phyloP scores from a whole-genome alignment of 2,797 vertebrate genomes.

The Capromys pilorides region DNA sequence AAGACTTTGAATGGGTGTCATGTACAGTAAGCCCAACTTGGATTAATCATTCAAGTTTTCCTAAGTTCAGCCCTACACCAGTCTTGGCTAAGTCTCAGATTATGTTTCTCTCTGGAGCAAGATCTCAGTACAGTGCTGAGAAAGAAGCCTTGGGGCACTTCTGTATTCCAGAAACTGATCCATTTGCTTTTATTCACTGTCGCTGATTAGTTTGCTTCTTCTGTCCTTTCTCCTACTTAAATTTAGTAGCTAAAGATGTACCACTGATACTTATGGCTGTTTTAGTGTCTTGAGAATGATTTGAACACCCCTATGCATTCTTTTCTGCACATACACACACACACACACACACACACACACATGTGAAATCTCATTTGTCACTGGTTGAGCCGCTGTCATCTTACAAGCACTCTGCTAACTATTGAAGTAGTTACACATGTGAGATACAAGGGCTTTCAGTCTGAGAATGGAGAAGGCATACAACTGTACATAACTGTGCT shows the following conservation, averaged over 20 bases:
- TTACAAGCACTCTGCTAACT: background rate
- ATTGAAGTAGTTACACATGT: rapidly evolving
- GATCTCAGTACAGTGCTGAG: background rate
- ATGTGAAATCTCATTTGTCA: rapidly evolving
- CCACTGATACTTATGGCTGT: rapidly evolving
- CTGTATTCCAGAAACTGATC: too few relatives aligned
- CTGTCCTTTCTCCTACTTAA: rapidly evolving
- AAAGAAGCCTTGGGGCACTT: too few relatives aligned
- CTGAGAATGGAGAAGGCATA: rapidly evolving
- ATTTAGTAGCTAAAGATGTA: background rate
- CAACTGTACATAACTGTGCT: rapidly evolving
- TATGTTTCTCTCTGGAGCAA: background rate
- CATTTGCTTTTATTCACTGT: background rate
- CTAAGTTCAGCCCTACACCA: background rate
- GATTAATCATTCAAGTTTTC: background rate
- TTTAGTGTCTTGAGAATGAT: rapidly evolving
- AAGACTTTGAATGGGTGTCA: rapidly evolving
- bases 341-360: rapidly evolving
- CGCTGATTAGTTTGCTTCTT: background rate
- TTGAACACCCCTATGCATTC: rapidly evolving
- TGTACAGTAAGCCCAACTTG: rapidly evolving
- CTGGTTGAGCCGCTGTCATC: rapidly evolving
- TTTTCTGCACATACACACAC: background rate
- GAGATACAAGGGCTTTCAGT: rapidly evolving
- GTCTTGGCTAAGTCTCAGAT: too few relatives aligned